Evolutionary conservation across 2,113 vertebrate species (phyloP).

Genomic region (Enhydra lutris): DNA sequence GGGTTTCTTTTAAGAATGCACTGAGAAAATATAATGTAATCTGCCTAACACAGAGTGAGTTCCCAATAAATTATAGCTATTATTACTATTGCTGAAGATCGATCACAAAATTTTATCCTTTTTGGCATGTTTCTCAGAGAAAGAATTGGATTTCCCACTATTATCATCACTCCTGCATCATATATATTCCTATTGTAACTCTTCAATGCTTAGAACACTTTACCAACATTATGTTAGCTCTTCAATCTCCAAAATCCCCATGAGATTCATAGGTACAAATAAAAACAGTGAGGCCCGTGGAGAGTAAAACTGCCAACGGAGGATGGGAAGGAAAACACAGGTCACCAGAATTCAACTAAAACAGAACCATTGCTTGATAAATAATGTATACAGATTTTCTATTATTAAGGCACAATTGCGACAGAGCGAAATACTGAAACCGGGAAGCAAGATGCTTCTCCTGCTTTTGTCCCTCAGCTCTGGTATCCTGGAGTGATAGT

Average conservation of each 20-base stretch:
- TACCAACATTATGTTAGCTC: not conserved
- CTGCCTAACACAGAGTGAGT: not conserved
- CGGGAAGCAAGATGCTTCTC: not conserved
- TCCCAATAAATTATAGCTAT: not conserved
- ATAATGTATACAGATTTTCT: not conserved
- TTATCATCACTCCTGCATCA: not conserved
- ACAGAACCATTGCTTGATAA: not conserved
- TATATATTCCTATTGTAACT: not conserved
- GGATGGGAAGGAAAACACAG: not conserved
- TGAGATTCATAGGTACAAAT: not conserved
- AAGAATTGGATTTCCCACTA: not conserved
- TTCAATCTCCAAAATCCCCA: not conserved
- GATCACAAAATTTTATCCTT: not conserved
- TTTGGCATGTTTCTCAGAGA: not conserved
- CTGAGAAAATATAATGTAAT: not conserved
- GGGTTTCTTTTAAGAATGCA: not conserved
- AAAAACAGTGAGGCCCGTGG: not conserved
- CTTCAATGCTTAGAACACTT: not conserved
- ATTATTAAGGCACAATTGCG: not conserved
- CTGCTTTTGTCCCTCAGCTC: not conserved
- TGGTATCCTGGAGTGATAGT: not conserved
- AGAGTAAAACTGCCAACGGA: not conserved
- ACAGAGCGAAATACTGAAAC: not conserved
- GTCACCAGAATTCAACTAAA: conserved; percentile 26
- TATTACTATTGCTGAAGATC: not conserved